phyloP scores from a whole-genome alignment of 1,140 invertebrate species.

The Drosophila orena region DNA sequence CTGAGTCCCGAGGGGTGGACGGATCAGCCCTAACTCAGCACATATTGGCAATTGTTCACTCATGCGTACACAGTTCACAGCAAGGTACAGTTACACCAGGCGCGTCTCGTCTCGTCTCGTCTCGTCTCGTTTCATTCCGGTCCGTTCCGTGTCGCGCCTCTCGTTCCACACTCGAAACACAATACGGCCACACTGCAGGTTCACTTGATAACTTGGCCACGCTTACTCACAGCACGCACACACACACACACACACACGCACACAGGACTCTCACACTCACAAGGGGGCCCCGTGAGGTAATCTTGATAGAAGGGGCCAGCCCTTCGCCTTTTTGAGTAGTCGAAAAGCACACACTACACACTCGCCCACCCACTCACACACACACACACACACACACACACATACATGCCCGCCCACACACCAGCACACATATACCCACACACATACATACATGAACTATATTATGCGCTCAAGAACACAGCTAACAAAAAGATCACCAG shows the following conservation, averaged over 20 bases:
- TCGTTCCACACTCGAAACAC: slow-evolving; percentile 7
- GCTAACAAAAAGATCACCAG: slow-evolving; percentile 30
- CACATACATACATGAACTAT: slow-evolving; percentile 51
- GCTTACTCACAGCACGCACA: slow-evolving; percentile 28
- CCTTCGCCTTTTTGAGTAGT: slow-evolving; percentile 10
- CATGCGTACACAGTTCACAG: slow-evolving; percentile 10
- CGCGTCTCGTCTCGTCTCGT: slow-evolving; percentile 1
- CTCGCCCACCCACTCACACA: too few species aligned
- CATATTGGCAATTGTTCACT: slow-evolving; percentile 49
- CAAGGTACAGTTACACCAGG: slow-evolving; percentile 8
- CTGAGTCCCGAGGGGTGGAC: neutral
- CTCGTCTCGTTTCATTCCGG: neutral
- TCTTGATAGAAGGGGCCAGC: slow-evolving; percentile 11
- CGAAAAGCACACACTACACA: slow-evolving; percentile 21
- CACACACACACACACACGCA: slow-evolving; percentile 1
- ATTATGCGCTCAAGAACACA: slow-evolving; percentile 45
- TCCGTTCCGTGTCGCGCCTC: slow-evolving; percentile 5
- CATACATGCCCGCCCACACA: slow-evolving; percentile 19
- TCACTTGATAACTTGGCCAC: slow-evolving; percentile 15
- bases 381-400: slow-evolving; percentile 31
- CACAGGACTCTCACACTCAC: slow-evolving; percentile 11
- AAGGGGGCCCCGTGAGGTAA: slow-evolving; percentile 5
- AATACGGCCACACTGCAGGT: slow-evolving; percentile 15
- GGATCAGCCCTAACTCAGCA: slow-evolving; percentile 20
- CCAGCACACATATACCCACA: slow-evolving; percentile 28